These are phyloP conservation scores for Drosophila macrospina DNA, from an alignment of 2,888 invertebrate species.

Conservation along the genomic window DNA sequence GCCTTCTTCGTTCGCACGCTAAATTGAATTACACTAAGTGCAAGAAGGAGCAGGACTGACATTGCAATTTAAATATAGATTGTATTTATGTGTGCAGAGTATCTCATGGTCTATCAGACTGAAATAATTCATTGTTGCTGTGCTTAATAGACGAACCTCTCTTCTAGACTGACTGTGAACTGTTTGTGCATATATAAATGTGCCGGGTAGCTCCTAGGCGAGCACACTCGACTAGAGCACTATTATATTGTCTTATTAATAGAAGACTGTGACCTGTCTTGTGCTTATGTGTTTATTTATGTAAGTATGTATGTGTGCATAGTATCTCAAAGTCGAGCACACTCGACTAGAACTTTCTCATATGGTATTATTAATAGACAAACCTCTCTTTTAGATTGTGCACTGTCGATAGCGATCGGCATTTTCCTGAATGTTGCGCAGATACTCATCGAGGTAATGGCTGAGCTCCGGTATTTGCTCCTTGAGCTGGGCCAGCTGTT, in stretches of 20 bases:
- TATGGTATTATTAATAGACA: not conserved
- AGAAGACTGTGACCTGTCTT: not conserved
- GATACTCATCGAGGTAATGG: slow-evolving; percentile 88
- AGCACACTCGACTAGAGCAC: too few species aligned
- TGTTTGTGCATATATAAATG: too few species aligned
- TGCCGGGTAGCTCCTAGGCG: too few species aligned
- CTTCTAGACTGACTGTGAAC: too few species aligned
- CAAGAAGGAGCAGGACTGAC: too few species aligned
- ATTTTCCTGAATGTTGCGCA: slow-evolving; percentile 87
- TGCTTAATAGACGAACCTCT: not conserved
- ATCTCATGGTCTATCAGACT: not conserved
- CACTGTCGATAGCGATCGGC: slow-evolving; percentile 89
- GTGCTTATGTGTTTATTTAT: not conserved
- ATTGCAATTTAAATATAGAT: too few species aligned
- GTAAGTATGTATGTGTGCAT: not conserved
- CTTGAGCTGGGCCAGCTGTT: slow-evolving; percentile 87
- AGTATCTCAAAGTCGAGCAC: not conserved
- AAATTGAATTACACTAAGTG: too few species aligned
- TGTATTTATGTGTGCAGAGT: not conserved
- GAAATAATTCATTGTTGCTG: not conserved
- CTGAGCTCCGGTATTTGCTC: slow-evolving; percentile 88
- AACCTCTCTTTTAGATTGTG: slow-evolving; percentile 51
- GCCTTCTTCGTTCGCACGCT: too few species aligned
- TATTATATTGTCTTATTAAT: too few species aligned
- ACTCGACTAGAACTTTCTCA: not conserved